Evolutionary conservation across 2,888 invertebrate genomes (phyloP).

Genomic region (Notocelia uddmanniana): DNA sequence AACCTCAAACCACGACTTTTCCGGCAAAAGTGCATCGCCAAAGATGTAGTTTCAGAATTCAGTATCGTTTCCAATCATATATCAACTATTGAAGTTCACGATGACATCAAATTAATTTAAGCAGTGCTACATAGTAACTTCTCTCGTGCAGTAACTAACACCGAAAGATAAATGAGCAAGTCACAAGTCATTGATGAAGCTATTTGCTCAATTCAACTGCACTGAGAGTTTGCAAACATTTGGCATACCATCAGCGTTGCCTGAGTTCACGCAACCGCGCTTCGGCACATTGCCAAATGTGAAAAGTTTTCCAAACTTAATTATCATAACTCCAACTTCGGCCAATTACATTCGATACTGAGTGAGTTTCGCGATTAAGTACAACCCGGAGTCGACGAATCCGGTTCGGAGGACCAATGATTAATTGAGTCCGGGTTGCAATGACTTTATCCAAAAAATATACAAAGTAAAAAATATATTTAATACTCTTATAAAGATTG

Average conservation of each 20-base stretch:
- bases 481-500: too few species aligned
- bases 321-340: conserved; percentile 42
- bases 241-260: conserved; percentile 27
- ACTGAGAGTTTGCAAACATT: conserved; percentile 41
- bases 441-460: too few species aligned
- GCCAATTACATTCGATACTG: conserved; percentile 37
- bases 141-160: conserved; percentile 18
- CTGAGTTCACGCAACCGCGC: conserved; percentile 34
- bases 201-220: conserved; percentile 34
- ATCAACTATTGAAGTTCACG: background rate
- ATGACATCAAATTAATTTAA: background rate
- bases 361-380: conserved; percentile 13
- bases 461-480: too few species aligned
- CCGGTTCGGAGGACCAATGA: background rate
- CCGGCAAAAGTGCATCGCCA: too few species aligned
- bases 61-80: background rate
- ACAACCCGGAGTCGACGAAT: background rate
- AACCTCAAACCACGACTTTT: too few species aligned
- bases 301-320: conserved; percentile 44
- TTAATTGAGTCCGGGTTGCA: too few species aligned
- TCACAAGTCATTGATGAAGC: conserved; percentile 28
- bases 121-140: background rate
- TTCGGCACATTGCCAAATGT: conserved; percentile 41
- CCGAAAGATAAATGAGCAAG: conserved; percentile 28
- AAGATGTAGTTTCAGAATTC: too few species aligned